phyloP scores from a whole-genome alignment of 1,140 invertebrate genomes.

The Diorhabda carinulata region DNA sequence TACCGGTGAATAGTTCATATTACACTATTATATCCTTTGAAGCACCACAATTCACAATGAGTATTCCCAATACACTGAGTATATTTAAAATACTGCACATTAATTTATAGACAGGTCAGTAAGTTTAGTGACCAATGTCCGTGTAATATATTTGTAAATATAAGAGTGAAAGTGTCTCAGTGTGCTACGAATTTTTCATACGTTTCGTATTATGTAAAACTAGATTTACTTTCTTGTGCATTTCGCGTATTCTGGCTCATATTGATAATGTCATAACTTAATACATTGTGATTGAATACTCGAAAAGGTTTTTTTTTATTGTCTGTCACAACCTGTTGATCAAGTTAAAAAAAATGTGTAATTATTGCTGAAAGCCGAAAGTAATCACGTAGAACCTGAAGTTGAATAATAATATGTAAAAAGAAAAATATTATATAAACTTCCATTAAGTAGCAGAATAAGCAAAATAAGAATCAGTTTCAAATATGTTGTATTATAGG shows the following conservation, averaged over 20 bases:
- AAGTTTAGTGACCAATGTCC: neutral
- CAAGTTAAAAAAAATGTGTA: neutral
- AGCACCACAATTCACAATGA: neutral
- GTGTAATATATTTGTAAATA: constrained; percentile 6
- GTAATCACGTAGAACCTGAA: too few relatives aligned
- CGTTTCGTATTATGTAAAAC: constrained; percentile 11
- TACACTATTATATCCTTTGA: neutral
- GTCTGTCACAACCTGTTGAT: neutral
- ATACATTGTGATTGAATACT: neutral
- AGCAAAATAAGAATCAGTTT: too few relatives aligned
- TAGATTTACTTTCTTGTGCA: constrained; percentile 6
- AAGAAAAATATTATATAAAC: too few relatives aligned
- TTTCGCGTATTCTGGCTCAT: neutral
- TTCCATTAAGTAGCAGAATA: too few relatives aligned
- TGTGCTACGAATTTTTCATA: constrained; percentile 18
- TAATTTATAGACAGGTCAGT: constrained; percentile 14
- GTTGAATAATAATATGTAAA: too few relatives aligned
- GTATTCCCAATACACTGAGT: neutral
- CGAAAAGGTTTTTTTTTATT: neutral
- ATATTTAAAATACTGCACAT: neutral
- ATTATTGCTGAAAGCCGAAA: too few relatives aligned
- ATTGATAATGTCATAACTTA: neutral
- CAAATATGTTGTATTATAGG: too few relatives aligned
- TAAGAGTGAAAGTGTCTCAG: constrained; percentile 18
- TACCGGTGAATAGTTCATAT: constrained; percentile 14